Evolutionary conservation across 2,888 invertebrate genomes (phyloP), one percentile per base, ranked within the genome.

Genomic region (Drosophila formosana): DNA sequence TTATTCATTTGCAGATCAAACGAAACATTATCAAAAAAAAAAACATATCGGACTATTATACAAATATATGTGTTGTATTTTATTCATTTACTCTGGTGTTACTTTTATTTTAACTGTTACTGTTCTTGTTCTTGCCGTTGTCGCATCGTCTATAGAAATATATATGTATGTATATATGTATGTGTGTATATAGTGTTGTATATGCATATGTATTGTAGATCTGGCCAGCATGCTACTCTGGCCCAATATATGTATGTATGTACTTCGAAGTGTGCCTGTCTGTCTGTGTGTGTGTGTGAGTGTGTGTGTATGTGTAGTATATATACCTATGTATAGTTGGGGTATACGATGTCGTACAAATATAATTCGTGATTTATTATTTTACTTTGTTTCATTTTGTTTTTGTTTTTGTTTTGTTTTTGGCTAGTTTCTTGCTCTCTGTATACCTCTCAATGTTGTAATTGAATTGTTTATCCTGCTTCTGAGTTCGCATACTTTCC

Each of bases 401-500:
- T 53, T 13, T n/a, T n/a, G n/a, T n/a, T n/a, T 56, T 30, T 9
- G 9, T 11, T 60, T 58, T 68, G 11, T 23, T 60, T 57, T 73
- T 53, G 67, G 60, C 75, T 70, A 57, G 55, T 41, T 63, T 58
- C 57, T 76, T 77, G 66, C 74, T 82, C 75, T 72, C 56, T 66
- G 68, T 68, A 68, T 72, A 67, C 63, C 64, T 58, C 60, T 62
- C 53, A 51, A 53, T 63, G 63, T 60, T 76, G 58, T 82, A 82
- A 85, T 82, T 85, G 85, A 82, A 74, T 84, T 76, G 51, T 41
- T 75, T 73, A 66, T 45, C 64, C 61, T 66, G 70, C 61, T 45
- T 62, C 50, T 25, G 18, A 66, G 66, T 56, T 55, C 66, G 25
- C 30, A 46, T 46, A 56, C 30, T 45, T 39, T 37, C 78, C 69